Evolutionary conservation across 30 jellyfish, hydroid and myxozoan species (phyloP).

Genomic region (Rhopilema esculentum): DNA sequence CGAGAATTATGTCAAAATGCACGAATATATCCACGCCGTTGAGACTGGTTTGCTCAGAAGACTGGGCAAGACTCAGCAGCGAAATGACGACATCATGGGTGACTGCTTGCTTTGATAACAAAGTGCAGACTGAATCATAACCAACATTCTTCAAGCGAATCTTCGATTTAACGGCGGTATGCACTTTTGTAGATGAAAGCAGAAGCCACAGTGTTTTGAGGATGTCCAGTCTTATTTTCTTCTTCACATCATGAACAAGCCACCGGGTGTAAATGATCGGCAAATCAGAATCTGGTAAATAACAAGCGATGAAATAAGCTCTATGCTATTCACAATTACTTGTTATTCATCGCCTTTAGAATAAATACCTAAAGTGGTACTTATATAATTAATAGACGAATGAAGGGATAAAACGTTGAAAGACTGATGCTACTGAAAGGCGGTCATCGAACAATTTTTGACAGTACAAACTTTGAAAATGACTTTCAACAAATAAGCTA

Average conservation of each 20-base stretch:
- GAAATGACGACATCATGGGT: constrained; percentile 74
- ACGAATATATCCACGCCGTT: constrained; percentile 69
- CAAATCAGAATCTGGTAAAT: constrained; percentile 65
- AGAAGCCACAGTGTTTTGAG: constrained; percentile 41
- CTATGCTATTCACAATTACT: too few relatives aligned
- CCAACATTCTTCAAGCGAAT: constrained; percentile 67
- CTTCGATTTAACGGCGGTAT: constrained; percentile 54
- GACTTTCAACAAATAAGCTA: too few relatives aligned
- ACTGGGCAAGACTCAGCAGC: constrained; percentile 73
- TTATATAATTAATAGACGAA: too few relatives aligned
- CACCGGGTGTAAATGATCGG: constrained; percentile 66
- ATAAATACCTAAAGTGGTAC: too few relatives aligned
- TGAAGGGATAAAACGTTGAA: too few relatives aligned
- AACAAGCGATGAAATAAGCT: too few relatives aligned
- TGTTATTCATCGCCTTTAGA: too few relatives aligned
- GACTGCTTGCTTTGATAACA: constrained; percentile 82
- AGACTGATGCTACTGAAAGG: too few relatives aligned
- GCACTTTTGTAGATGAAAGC: constrained; percentile 44
- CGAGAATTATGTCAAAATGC: constrained; percentile 69
- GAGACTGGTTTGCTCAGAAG: constrained; percentile 58
- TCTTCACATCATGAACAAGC: constrained; percentile 80
- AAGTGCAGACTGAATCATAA: constrained; percentile 79
- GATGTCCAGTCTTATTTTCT: constrained; percentile 59
- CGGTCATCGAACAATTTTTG: too few relatives aligned
- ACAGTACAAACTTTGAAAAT: too few relatives aligned